Base-by-base conservation (phyloP, 2,888 invertebrate genomes). In the Thyatira batis region DNA sequence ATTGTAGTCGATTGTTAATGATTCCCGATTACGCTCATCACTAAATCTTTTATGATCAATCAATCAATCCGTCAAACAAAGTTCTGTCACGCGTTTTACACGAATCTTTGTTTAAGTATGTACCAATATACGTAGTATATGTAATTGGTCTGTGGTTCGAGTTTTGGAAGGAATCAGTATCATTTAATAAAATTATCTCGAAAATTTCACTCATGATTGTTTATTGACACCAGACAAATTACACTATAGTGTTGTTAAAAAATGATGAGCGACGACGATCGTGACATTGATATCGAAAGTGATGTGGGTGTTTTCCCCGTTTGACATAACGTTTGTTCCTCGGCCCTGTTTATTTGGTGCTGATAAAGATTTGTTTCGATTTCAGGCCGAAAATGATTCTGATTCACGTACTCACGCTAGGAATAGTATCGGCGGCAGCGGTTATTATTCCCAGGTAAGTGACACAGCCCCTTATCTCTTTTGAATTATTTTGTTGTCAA, bases 251-350 rank as follows among this genome's bases (percentile, higher is more conserved):
- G 65, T 56, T 55, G 50, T 60, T 62, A 69, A 83, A 76, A 39
- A 65, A 91, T 88, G 87, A 98, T 98, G 97, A 98, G 98, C 89
- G 98, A 98, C 92, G 98, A 98, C 90, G 98, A 98, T 88, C 94
- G 97, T 78, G 98, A 98, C 89, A 97, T 98, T 87, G 98, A 98
- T 89, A 96, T 97, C 80, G 97, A 98, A 93, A 98, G 98, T 93
- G 98, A 98, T 93, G 98, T 98, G 94, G 95, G 97, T 94, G 75
- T 79, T 71, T 75, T 69, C 71, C 61, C 53, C 55, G 60, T 71
- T 75, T 74, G 78, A 73, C 69, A 67, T 61, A 58, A 62, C 56
- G 71, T 65, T 68, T 59, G 55, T 52, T 67, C 63, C 45, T 53
- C 55, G 55, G 44, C 58, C 45, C 58, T 77, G 76, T 78, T 73